phyloP scores from a whole-genome alignment of 1,140 invertebrate species.

The Cryptotermes secundus region DNA sequence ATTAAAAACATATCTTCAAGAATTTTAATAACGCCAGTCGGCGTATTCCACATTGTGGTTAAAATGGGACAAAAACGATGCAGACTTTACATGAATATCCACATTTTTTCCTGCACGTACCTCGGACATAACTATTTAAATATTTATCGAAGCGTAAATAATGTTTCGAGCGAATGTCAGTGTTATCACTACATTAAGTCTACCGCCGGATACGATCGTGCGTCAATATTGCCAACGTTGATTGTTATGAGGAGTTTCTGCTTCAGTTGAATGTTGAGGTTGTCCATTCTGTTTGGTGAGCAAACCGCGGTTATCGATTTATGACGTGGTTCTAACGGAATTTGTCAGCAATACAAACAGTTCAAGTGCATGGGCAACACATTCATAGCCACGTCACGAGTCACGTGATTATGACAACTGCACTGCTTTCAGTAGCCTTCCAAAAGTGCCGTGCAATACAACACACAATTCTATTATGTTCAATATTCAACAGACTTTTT shows the following conservation, averaged over 20 bases:
- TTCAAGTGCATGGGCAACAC: neutral
- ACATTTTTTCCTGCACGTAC: no score
- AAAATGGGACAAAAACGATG: no score
- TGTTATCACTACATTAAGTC: neutral
- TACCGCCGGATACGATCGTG: neutral
- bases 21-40: no score
- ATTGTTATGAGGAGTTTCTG: neutral
- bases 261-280: neutral
- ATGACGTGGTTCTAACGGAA: neutral
- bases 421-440: neutral
- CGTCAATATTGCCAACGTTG: neutral
- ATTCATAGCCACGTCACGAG: neutral
- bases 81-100: no score
- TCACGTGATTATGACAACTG: neutral
- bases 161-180: no score
- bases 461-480: neutral
- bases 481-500: no score
- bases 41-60: no score
- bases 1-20: no score
- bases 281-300: neutral
- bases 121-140: no score
- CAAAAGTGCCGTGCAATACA: neutral
- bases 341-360: neutral
- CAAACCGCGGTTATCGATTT: neutral
- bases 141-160: no score